Base-by-base conservation (phyloP, 2,888 invertebrate genomes). In the Plebejus anna region DNA sequence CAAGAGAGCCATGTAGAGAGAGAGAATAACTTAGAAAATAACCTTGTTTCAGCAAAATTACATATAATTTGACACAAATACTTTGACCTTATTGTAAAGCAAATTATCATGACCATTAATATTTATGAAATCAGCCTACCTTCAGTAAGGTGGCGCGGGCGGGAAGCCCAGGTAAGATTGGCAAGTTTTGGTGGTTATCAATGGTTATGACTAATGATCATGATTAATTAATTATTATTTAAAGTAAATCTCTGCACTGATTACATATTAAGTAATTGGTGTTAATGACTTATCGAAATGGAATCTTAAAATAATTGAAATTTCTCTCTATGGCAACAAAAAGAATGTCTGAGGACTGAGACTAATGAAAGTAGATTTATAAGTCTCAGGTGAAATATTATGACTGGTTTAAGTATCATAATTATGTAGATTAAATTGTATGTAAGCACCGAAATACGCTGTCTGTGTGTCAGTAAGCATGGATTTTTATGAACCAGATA, bases 201-300 rank as follows among this genome's bases (percentile, higher is more conserved):
- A 55, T 55, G 5, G 4, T 6, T 5, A 16, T 57, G n/a, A n/a
- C 22, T 66, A 16, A 32, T 2, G 13, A 0, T 32, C 13, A 66
- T 36, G 66, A 36, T 66, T 36, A 36, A 66, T 66, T 32, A 66
- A 32, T 66, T 36, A 66, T 13, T 5, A 55, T 55, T 55, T 55
- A 55, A 55, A 66, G 13, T 66, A 66, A 36, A 66, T 36, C 66
- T 66, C 13, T 36, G 66, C 66, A 32, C 66, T 36, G 66, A 66
- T 66, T 66, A 66, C 66, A 36, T 32, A 32, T 32, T 66, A 36
- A 66, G 32, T 36, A 36, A 66, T 32, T 66, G 32, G 66, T 66
- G 66, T 66, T 66, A 66, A 32, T 16, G 66, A 66, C 66, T 66
- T 32, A 13, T 32, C 13, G 32, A 32, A 66, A 28, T 9, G 7